Evolutionary conservation across 1,140 invertebrate species (phyloP).

Genomic region (Papilio glaucus): DNA sequence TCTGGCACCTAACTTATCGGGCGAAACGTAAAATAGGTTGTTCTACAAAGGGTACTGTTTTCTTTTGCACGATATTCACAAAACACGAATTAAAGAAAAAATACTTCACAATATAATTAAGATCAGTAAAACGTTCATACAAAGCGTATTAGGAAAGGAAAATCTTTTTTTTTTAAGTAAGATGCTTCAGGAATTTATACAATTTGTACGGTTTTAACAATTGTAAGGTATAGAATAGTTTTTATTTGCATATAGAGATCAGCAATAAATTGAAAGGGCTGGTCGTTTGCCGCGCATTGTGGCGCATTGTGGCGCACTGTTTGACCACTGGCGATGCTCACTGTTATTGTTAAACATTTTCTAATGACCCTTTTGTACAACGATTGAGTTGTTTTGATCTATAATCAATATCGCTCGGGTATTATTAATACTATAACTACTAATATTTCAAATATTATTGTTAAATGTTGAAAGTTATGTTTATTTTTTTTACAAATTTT

Average conservation of each 20-base stretch:
- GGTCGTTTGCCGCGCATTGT: conserved; percentile 42
- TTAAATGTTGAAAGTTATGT: too few relatives aligned
- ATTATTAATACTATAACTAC: neutral
- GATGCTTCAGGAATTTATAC: neutral
- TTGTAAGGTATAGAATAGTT: neutral
- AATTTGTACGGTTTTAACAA: conserved; percentile 3
- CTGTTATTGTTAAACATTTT: conserved; percentile 33
- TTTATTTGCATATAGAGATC: conserved; percentile 7
- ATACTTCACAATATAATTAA: too few relatives aligned
- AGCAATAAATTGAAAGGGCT: conserved; percentile 1
- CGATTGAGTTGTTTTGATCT: conserved; percentile 18
- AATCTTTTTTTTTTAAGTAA: neutral
- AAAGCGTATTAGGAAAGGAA: too few relatives aligned
- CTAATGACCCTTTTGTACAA: conserved; percentile 30
- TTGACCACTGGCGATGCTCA: conserved; percentile 13
- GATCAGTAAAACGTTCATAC: too few relatives aligned
- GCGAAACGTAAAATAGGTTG: too few relatives aligned
- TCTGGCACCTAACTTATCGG: too few relatives aligned
- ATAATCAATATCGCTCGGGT: too few relatives aligned
- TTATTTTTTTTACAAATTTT: too few relatives aligned
- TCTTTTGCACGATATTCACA: too few relatives aligned
- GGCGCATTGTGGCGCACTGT: conserved; percentile 32
- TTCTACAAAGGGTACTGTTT: too few relatives aligned
- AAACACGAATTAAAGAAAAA: too few relatives aligned
- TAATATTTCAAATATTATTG: too few relatives aligned